These are phyloP conservation scores for Arctopsyche grandis DNA, from an alignment of 1,140 invertebrate genomes.

Conservation along the genomic window DNA sequence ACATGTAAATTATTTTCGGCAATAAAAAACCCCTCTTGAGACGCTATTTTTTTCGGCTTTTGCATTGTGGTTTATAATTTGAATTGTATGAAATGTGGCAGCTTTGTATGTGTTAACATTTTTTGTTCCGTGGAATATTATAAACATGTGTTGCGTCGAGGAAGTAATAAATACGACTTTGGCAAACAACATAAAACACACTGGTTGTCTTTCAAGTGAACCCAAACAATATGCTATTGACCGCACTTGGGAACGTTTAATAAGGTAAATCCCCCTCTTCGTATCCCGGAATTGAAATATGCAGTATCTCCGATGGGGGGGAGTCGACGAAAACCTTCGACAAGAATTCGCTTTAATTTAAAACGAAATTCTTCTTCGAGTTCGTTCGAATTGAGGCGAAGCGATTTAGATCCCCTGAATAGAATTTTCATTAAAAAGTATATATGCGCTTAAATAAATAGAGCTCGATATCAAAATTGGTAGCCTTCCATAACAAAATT, in stretches of 20 bases:
- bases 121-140: neutral
- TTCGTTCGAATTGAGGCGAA: neutral
- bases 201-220: neutral
- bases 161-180: constrained; percentile 13
- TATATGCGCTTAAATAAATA: no score
- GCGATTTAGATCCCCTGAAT: neutral
- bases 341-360: constrained; percentile 11
- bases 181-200: constrained; percentile 19
- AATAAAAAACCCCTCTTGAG: no score
- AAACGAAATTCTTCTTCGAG: neutral
- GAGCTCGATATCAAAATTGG: no score
- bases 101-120: no score
- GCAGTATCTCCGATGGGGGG: neutral
- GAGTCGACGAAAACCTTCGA: neutral
- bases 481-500: no score
- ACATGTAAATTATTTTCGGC: no score
- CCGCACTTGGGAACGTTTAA: neutral
- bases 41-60: no score
- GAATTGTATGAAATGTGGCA: no score
- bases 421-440: no score
- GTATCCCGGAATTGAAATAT: constrained; percentile 1
- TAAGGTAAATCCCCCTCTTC: neutral
- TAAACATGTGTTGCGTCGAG: neutral
- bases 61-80: no score
- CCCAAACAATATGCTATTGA: neutral